These are phyloP conservation scores for Petrolisthes cinctipes DNA, from an alignment of 2,888 invertebrate genomes.

Conservation along the genomic window DNA sequence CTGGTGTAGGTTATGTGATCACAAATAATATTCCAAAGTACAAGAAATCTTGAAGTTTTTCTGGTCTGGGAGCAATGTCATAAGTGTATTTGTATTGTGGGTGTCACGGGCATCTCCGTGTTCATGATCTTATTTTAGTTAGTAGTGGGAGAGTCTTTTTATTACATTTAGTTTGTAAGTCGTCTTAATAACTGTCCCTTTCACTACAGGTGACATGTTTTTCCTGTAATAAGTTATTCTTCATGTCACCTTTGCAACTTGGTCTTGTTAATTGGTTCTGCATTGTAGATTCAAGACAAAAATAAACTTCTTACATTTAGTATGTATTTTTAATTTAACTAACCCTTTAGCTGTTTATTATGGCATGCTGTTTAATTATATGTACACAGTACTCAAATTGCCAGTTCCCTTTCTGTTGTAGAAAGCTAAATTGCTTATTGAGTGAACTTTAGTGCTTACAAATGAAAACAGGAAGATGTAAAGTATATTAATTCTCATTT, in stretches of 20 bases:
- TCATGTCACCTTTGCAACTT: constrained; percentile 38
- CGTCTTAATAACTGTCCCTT: constrained; percentile 46
- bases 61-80: constrained; percentile 60
- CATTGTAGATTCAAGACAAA: constrained; percentile 48
- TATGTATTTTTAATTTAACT: no score
- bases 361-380: no score
- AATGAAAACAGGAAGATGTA: no score
- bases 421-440: no score
- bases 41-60: constrained; percentile 55
- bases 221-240: constrained; percentile 28
- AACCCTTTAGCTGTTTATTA: no score
- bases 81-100: constrained; percentile 53
- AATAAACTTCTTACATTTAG: constrained; percentile 54
- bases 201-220: constrained; percentile 37
- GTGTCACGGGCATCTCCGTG: constrained; percentile 54
- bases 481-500: no score
- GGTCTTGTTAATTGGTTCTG: constrained; percentile 43
- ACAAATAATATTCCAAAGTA: constrained; percentile 64
- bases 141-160: constrained; percentile 61
- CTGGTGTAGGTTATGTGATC: constrained; percentile 61
- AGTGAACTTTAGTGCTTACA: no score
- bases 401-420: no score
- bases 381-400: no score
- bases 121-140: constrained; percentile 63
- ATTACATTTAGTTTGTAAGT: constrained; percentile 60